A percentile compares a stretch with the other conserved stretches of the same genome.
These are phyloP conservation scores for Aethes cnicana DNA, from an alignment of 2,888 invertebrate species.

Conservation along the genomic window DNA sequence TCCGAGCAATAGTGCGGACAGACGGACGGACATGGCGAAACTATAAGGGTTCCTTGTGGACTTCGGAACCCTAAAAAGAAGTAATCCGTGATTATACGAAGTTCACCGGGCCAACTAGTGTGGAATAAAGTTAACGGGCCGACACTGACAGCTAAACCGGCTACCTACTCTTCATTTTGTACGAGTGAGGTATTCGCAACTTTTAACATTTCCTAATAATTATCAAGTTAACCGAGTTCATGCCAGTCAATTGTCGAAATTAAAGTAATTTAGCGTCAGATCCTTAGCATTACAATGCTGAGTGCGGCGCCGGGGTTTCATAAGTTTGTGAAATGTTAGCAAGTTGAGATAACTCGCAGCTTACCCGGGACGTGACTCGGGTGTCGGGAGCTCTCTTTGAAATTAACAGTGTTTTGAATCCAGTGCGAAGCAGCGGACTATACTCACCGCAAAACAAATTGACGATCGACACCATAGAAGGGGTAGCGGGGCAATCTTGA, in stretches of 20 bases:
- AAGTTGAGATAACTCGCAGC: conserved; percentile 29
- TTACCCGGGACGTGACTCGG: conserved; percentile 28
- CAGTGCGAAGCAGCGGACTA: conserved; percentile 6
- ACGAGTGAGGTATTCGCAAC: background rate
- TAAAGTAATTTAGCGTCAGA: conserved; percentile 23
- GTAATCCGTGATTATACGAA: too few relatives aligned
- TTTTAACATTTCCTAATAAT: background rate
- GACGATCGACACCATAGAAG: too few relatives aligned
- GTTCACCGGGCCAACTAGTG: too few relatives aligned
- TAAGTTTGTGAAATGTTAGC: conserved; percentile 25
- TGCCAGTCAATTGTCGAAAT: conserved; percentile 26
- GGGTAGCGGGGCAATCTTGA: too few relatives aligned
- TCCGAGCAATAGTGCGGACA: too few relatives aligned
- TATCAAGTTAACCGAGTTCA: conserved; percentile 12
- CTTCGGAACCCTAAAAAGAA: too few relatives aligned
- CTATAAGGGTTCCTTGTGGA: too few relatives aligned
- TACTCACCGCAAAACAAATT: too few relatives aligned
- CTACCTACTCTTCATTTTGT: too few relatives aligned
- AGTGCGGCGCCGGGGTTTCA: conserved; percentile 19
- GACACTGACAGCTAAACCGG: too few relatives aligned
- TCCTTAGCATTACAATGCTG: conserved; percentile 24
- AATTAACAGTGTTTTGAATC: conserved; percentile 29
- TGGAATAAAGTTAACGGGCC: too few relatives aligned
- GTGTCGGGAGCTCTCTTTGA: conserved; percentile 21
- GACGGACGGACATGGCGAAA: too few relatives aligned